Conservation (phyloP, 35 echinoderm and acorn worm genomes). For the Heliocidaris tuberculata region DNA sequence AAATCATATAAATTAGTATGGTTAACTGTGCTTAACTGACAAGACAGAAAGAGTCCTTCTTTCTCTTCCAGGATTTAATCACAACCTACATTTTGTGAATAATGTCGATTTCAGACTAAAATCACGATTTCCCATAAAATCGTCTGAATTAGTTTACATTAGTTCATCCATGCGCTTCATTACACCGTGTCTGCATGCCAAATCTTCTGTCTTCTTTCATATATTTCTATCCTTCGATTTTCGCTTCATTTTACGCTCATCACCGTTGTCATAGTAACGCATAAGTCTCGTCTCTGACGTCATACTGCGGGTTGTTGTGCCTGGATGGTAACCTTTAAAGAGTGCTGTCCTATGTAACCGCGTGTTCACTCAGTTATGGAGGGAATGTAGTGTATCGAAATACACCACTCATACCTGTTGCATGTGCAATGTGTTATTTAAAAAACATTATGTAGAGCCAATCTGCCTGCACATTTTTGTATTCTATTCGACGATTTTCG, state of each 20-base stretch:
- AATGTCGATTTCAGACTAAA: not conserved
- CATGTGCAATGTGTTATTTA: not conserved
- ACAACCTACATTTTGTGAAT: not conserved
- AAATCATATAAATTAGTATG: not conserved
- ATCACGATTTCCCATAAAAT: slow-evolving; percentile 18
- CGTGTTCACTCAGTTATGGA: not conserved
- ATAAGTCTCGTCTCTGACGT: slow-evolving; percentile 16
- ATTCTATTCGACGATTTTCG: not conserved
- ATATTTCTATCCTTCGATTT: slow-evolving; percentile 18
- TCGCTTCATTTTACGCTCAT: slow-evolving; percentile 16
- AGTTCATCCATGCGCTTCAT: not conserved
- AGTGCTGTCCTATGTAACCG: not conserved
- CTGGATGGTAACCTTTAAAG: slow-evolving; percentile 16
- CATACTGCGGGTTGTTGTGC: not conserved
- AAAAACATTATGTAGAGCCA: not conserved
- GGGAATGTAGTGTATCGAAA: not conserved
- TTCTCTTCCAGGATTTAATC: not conserved
- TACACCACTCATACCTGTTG: not conserved
- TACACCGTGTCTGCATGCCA: not conserved
- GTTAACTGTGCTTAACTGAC: not conserved
- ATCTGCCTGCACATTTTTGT: not conserved
- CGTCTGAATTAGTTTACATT: slow-evolving; percentile 12
- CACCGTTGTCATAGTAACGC: not conserved
- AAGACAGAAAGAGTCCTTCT: not conserved
- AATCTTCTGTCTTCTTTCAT: not conserved